Evolutionary conservation across 2,113 vertebrate genomes (phyloP).

Genomic region (Lanius collurio): DNA sequence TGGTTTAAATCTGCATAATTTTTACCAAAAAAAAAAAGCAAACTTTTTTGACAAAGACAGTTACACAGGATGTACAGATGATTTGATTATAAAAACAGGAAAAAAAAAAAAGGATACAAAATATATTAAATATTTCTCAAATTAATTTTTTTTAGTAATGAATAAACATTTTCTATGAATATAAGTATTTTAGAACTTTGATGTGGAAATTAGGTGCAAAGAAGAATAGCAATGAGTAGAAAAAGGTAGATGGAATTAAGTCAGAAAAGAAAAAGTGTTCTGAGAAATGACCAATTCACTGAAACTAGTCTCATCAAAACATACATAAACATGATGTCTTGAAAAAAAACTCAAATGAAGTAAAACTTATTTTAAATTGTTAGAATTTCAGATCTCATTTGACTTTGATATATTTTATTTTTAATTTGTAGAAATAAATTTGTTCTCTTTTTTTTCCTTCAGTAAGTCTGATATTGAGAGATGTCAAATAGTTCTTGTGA

Average conservation of each 20-base stretch:
- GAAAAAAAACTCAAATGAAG: background rate
- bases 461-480: background rate
- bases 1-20: background rate
- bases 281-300: background rate
- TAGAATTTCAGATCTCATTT: background rate
- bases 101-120: background rate
- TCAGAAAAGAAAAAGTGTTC: background rate
- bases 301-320: background rate
- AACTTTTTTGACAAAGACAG: background rate
- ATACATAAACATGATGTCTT: background rate
- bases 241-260: background rate
- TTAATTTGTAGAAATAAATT: background rate
- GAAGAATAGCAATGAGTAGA: background rate
- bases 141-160: background rate
- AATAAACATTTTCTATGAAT: background rate
- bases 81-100: background rate
- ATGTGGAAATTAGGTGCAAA: background rate
- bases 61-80: background rate
- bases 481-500: background rate
- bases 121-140: background rate
- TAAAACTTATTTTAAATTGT: background rate
- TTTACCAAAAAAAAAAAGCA: background rate
- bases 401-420: background rate
- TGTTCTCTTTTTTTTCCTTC: fast-evolving
- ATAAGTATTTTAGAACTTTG: background rate